Percentiles rank a stretch among this genome's conserved stretches.
These are phyloP conservation scores for Poeciliopsis turneri DNA, from an alignment of 2,797 vertebrate species.

Conservation along the genomic window DNA sequence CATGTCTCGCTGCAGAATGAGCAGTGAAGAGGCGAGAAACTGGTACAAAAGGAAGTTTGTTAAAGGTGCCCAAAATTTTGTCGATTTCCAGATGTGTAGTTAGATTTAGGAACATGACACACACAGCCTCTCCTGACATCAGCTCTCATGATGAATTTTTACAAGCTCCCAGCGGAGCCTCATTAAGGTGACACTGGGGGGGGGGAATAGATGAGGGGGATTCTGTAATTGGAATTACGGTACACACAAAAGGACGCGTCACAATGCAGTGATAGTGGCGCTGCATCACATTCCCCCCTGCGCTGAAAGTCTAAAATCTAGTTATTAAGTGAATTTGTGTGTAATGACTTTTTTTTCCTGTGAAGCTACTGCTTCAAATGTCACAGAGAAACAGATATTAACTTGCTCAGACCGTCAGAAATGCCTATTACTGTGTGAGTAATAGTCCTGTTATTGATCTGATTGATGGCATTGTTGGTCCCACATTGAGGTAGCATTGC, in stretches of 20 bases:
- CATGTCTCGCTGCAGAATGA: too few relatives aligned
- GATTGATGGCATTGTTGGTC: conserved; percentile 8
- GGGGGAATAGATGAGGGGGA: conserved; percentile 25
- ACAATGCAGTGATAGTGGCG: conserved; percentile 9
- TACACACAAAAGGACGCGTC: conserved; percentile 5
- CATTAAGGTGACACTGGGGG: conserved; percentile 38
- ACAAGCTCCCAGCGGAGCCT: conserved; percentile 40
- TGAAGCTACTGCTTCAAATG: conserved; percentile 12
- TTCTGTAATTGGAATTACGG: conserved; percentile 56
- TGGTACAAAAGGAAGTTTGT: not conserved
- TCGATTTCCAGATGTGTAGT: not conserved
- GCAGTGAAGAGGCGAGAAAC: too few relatives aligned
- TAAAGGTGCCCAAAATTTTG: not conserved
- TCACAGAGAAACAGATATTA: conserved; percentile 12
- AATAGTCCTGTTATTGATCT: conserved; percentile 17
- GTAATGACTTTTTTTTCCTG: conserved; percentile 11
- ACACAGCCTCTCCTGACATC: conserved; percentile 6
- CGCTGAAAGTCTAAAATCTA: not conserved
- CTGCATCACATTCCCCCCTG: conserved; percentile 8
- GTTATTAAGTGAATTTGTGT: conserved; percentile 14
- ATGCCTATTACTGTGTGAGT: not conserved
- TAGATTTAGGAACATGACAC: conserved; percentile 4
- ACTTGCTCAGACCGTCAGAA: not conserved
- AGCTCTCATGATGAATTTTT: conserved; percentile 40
- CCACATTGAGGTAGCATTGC: conserved; percentile 6